These are phyloP conservation scores for Agapornis roseicollis DNA, from an alignment of 2,113 vertebrate species.

Conservation along the genomic window DNA sequence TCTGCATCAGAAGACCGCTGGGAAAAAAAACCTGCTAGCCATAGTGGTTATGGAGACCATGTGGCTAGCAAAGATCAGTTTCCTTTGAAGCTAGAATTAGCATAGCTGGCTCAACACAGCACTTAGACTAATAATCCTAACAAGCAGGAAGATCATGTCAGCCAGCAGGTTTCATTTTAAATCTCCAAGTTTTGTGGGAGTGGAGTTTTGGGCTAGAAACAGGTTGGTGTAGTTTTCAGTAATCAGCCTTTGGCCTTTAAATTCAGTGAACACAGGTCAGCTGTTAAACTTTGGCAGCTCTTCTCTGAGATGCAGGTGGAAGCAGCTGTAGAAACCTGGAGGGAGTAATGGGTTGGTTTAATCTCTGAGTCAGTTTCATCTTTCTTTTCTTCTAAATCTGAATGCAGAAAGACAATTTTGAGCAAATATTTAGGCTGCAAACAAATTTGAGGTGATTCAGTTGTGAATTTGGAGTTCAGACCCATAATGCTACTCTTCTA, in stretches of 20 bases:
- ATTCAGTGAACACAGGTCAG: neutral
- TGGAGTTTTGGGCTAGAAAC: neutral
- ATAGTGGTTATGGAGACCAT: neutral
- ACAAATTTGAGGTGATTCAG: neutral
- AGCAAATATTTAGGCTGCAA: neutral
- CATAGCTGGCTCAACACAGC: neutral
- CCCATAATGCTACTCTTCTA: neutral
- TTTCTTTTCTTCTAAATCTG: neutral
- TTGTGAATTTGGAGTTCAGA: neutral
- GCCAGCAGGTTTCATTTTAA: neutral
- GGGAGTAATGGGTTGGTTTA: neutral
- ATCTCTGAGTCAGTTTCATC: neutral
- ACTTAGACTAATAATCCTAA: neutral
- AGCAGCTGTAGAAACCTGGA: neutral
- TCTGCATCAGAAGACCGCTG: neutral
- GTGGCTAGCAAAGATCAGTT: neutral
- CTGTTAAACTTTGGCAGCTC: neutral
- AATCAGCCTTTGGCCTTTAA: neutral
- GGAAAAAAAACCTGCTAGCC: neutral
- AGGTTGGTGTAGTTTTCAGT: neutral
- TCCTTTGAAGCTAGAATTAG: slow-evolving; percentile 17
- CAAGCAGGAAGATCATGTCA: neutral
- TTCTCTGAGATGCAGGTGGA: neutral
- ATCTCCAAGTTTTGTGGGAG: neutral
- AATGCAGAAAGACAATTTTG: neutral